Evolutionary conservation across 2,797 vertebrate genomes (phyloP), one percentile per base, ranked within the genome.

Genomic region (Halcyon chelicuti): DNA sequence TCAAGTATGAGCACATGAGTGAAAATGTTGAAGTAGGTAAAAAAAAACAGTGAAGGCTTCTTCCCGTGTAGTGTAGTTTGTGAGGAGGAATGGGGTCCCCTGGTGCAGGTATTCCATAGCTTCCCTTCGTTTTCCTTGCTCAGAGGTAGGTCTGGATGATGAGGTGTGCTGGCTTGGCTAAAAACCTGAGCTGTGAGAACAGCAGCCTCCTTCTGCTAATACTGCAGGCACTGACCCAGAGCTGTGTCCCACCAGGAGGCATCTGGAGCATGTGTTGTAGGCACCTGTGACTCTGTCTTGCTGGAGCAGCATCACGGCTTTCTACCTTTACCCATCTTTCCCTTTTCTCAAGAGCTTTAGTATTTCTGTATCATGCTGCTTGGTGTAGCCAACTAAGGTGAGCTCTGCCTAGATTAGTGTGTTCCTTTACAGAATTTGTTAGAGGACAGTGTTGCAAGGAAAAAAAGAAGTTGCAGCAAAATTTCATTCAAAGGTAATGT

Each of bases 381-480:
- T 37, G 33, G 20, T 42, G 31, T 54, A 65, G 61, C 23, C 5
- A 20, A 33, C 57, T 70, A 33, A 42, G 17, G 12, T 23, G 10
- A 70, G 39, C 31, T 54, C 37, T 83, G 28, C 28, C 28, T 65
- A 11, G 58, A 23, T 20, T 65, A 25, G 20, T 21, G 23, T 7
- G 14, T 33, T 68, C 51, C 11, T 70, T 51, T 65, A 9, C 14
- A 42, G 42, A 62, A 67, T 31, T 46, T 83, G 16, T 46, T 49
- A 42, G 73, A 58, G 25, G 28, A 20, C 17, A 33, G 1, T 4
- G 7, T 60, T 60, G 31, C 0, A 0, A 54, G 33, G 39, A 31
- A 39, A 65, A 65, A 33, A 63, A 76, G 23, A 54, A 70, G 39
- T 61, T 39, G 28, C 11, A 60, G 31, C 18, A 74, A 49, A 70